Percentiles rank a stretch among this genome's conserved stretches.
phyloP scores from a whole-genome alignment of 2,797 vertebrate genomes.

The Choloepus didactylus region DNA sequence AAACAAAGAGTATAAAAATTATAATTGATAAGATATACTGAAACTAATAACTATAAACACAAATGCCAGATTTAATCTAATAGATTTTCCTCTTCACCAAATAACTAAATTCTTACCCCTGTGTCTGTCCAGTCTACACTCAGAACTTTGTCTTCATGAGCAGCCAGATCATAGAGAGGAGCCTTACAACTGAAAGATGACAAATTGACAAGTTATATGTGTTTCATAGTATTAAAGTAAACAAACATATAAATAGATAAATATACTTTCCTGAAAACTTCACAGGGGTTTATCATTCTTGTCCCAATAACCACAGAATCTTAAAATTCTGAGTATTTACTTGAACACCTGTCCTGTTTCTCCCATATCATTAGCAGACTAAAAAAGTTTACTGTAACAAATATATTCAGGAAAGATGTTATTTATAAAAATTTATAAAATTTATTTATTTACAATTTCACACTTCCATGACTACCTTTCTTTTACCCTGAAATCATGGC shows the following conservation, averaged over 20 bases:
- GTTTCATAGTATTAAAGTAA: conserved; percentile 40
- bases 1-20: conserved; percentile 59
- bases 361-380: neutral
- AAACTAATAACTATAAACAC: conserved; percentile 72
- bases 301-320: neutral
- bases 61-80: conserved; percentile 25
- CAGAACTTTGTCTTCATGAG: conserved; percentile 98
- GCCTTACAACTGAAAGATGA: conserved; percentile 93
- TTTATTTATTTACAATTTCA: conserved; percentile 10
- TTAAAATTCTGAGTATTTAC: conserved; percentile 48
- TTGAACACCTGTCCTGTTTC: conserved; percentile 26
- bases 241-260: neutral
- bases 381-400: conserved; percentile 3
- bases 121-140: conserved; percentile 98
- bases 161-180: conserved; percentile 96
- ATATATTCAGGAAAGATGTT: conserved; percentile 49
- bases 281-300: conserved; percentile 9
- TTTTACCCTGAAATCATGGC: neutral
- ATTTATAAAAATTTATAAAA: neutral
- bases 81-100: conserved; percentile 24
- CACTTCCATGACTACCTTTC: neutral
- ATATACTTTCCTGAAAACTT: conserved; percentile 45
- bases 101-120: conserved; percentile 91
- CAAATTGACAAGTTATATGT: conserved; percentile 23
- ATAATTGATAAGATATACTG: conserved; percentile 56